Evolutionary conservation across 64 coral and sea anemone genomes (phyloP), one percentile per base, ranked within the genome.

Genomic region (Stichodactyla helianthus): DNA sequence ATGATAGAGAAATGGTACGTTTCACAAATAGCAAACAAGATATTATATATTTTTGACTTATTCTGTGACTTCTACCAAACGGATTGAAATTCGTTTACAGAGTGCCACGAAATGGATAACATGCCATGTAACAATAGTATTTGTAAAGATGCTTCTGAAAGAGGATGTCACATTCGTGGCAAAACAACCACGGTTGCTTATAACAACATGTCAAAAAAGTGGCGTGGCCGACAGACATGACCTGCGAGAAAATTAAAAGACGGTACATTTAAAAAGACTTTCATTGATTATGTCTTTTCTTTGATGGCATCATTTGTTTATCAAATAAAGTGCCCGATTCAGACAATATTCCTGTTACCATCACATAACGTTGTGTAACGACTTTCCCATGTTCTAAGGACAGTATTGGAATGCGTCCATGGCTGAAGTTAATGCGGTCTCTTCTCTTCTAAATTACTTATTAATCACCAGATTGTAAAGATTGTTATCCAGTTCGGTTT

Each of bases 21-120:
- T 23, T 10, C 12, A 74, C 0, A 74, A 27, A 27, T 1, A 74
- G 27, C 9, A 74, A 27, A 6, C n/a, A 9, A 23, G 22, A 71
- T 63, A 10, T 28, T n/a, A n/a, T n/a, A 65, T 22, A n/a, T 23
- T 74, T 31, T 74, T 74, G 25, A 23, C 68, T 26, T 74, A 27
- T 74, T 20, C 68, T 13, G 12, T 74, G 10, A 27, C 25, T 27
- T 13, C 68, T 28, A 27, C 27, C 68, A 74, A 13, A 65, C 19
- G 18, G 62, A 22, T 65, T n/a, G 22, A 27, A 74, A 31, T 27
- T 74, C 0, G 11, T 74, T 74, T 31, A 26, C 68, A 54, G 53
- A 81, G 52, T 54, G 78, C 78, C 78, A 81, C 78, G 52, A 81
- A 81, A 22, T 81, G 78, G n/a, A 81, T 54, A 81, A 81, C 35